Evolutionary conservation across 2,113 vertebrate species (phyloP), one percentile per base, ranked within the genome.

Genomic region (Geococcyx californianus): DNA sequence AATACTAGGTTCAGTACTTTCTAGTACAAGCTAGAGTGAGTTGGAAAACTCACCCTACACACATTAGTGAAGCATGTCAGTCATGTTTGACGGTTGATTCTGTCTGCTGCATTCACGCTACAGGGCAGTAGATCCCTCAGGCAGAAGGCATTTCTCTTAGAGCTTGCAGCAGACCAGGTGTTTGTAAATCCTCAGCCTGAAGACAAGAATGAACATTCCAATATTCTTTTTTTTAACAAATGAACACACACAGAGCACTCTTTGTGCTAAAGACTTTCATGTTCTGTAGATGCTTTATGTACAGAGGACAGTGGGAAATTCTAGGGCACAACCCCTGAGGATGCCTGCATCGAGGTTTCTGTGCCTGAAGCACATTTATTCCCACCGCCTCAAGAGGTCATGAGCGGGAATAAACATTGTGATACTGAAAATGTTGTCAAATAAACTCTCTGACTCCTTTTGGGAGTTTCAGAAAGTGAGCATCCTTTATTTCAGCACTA

Each of bases 201-300:
- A 31, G 4, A 4, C 34, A 7, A 73, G 28, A 36, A 16, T 18
- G 26, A 9, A 6, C 5, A 51, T 13, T 38, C 26, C 33, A 17
- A 6, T 44, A 3, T 10, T 38, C 14, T 23, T 78, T 25, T 78
- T 25, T 26, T 44, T 17, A 26, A 18, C 13, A 21, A 14, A 13
- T 2, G 15, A 19, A 29, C 0, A 3, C 5, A 9, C 3, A 3
- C 8, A 5, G 0, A 55, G 33, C 29, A 9, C 21, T 31, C 20
- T 11, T 19, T 10, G 1, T 5, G n/a, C 34, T 7, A 10, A 25
- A 51, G 19, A 3, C 34, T 58, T 15, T 5, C 1, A 20, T 9
- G 36, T 33, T 66, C 19, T 23, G 16, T 6, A 31, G 26, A 3
- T 1, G 3, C 6, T 54, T 21, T 42, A 16, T 4, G 33, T 20